These are phyloP conservation scores for Palythoa heliodiscus DNA, from an alignment of 92 coral and sea anemone species.

Conservation along the genomic window DNA sequence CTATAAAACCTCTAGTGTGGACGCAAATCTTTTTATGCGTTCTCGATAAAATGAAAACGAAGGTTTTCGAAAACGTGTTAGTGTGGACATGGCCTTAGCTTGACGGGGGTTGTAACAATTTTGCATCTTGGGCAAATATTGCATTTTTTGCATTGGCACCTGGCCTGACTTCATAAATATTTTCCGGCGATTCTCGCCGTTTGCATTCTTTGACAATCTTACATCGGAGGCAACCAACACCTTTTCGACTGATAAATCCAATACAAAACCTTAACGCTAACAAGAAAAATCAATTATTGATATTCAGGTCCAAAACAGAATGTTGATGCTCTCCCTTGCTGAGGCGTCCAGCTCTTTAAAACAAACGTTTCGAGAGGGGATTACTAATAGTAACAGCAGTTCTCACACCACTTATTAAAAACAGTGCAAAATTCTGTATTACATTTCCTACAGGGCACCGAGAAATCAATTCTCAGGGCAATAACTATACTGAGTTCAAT, in stretches of 20 bases:
- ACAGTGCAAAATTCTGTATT: not conserved
- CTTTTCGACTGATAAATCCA: not conserved
- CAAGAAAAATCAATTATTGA: not conserved
- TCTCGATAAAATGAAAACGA: too few relatives aligned
- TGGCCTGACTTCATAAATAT: not conserved
- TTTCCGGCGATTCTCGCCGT: not conserved
- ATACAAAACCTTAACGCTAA: not conserved
- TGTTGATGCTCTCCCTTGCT: too few relatives aligned
- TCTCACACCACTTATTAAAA: not conserved
- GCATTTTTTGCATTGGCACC: not conserved
- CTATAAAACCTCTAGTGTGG: too few relatives aligned
- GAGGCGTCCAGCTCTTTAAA: too few relatives aligned
- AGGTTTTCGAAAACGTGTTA: too few relatives aligned
- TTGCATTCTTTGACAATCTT: not conserved
- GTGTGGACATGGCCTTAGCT: too few relatives aligned
- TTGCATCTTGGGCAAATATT: not conserved
- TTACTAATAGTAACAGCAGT: too few relatives aligned
- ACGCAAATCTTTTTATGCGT: too few relatives aligned
- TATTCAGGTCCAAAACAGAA: too few relatives aligned
- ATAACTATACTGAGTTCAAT: conserved; percentile 9
- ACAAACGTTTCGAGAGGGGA: too few relatives aligned
- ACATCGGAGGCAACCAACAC: not conserved
- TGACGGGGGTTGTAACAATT: not conserved
- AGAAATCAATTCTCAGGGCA: conserved; percentile 15
- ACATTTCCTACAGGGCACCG: not conserved